Conservation (phyloP, 2,888 invertebrate genomes). For the Stenodema calcarata region DNA sequence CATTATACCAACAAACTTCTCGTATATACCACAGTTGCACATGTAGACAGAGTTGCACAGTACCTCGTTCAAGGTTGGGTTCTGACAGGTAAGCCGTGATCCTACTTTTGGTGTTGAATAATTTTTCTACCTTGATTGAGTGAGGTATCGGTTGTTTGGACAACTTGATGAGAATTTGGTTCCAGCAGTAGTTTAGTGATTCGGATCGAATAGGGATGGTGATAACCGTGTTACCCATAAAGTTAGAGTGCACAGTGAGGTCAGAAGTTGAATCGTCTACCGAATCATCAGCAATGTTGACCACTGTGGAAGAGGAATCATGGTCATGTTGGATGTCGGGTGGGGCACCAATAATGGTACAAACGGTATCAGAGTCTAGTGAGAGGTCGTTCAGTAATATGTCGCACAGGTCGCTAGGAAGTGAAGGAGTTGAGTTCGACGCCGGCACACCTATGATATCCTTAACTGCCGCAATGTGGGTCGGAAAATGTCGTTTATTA, state of each 20-base stretch:
- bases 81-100: background rate
- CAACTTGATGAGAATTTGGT: background rate
- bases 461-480: background rate
- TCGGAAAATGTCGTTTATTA: no score
- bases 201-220: background rate
- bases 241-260: background rate
- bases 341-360: no score
- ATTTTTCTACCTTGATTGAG: no score
- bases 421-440: no score
- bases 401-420: no score
- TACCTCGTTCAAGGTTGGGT: background rate
- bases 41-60: background rate
- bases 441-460: background rate
- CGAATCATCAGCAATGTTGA: background rate
- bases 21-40: background rate
- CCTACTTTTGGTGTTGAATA: background rate
- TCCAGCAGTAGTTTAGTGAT: background rate
- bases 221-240: background rate
- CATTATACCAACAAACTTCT: background rate
- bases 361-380: no score
- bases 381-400: no score
- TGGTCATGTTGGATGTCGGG: no score
- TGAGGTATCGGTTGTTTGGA: no score
- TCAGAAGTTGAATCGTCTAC: background rate
- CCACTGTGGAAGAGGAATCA: background rate